A percentile compares a stretch with the other conserved stretches of the same genome.
These are phyloP conservation scores for Stenchaetothrips biformis DNA, from an alignment of 2,888 invertebrate species.

Conservation along the genomic window DNA sequence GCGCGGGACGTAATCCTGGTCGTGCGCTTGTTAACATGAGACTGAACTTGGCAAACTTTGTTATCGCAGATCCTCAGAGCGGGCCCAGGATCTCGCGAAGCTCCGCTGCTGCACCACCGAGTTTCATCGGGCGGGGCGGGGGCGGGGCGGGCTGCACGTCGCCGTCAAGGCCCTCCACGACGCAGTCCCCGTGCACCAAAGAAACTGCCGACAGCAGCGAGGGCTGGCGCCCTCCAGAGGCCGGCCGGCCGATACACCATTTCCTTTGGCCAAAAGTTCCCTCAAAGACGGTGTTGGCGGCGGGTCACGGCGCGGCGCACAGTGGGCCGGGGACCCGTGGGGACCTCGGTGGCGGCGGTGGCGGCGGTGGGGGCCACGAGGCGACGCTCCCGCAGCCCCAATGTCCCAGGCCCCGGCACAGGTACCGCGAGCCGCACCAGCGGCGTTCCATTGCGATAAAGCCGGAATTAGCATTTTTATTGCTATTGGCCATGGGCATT, in stretches of 20 bases:
- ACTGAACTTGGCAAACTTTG: constrained; percentile 19
- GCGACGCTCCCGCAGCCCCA: too few species aligned
- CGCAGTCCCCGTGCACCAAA: background rate
- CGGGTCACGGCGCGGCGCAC: background rate
- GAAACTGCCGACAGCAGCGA: background rate
- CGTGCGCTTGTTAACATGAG: constrained; percentile 20
- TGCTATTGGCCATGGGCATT: background rate
- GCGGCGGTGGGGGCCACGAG: too few species aligned
- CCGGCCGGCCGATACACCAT: background rate
- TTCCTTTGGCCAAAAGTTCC: constrained; percentile 12
- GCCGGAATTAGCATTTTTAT: constrained; percentile 10
- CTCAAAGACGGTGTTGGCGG: background rate
- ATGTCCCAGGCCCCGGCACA: background rate
- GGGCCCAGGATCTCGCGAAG: background rate
- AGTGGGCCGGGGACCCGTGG: background rate
- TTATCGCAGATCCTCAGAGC: constrained; percentile 12
- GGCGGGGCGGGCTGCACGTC: background rate
- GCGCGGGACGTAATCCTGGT: constrained; percentile 2
- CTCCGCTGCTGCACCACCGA: background rate
- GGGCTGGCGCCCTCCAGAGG: background rate
- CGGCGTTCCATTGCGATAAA: constrained; percentile 5
- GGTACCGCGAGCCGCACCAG: background rate
- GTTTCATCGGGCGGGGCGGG: background rate
- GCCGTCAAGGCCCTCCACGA: background rate
- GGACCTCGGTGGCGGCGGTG: background rate